Percentiles rank a stretch among this genome's conserved stretches.
phyloP scores from a whole-genome alignment of 1,140 invertebrate species.

The Polypedilum pembai region DNA sequence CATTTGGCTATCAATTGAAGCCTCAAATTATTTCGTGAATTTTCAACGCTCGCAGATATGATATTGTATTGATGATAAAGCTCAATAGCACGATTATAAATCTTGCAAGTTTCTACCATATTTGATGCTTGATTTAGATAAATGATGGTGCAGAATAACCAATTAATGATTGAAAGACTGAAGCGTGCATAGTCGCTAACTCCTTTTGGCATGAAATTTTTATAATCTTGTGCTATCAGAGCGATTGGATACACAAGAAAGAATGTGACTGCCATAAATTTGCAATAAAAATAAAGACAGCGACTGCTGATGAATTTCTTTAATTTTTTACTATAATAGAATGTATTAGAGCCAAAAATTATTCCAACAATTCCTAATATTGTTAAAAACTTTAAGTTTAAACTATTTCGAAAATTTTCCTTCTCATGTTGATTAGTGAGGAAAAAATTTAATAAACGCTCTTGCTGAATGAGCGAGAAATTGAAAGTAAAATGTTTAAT shows the following conservation, averaged over 20 bases:
- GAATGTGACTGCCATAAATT: background rate
- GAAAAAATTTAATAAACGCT: background rate
- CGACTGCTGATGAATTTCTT: background rate
- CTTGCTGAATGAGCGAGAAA: background rate
- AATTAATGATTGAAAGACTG: background rate
- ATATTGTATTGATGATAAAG: background rate
- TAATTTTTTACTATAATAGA: background rate
- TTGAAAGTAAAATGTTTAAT: background rate
- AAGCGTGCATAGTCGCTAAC: background rate
- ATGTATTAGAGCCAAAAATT: background rate
- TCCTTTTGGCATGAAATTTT: background rate
- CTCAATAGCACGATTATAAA: background rate
- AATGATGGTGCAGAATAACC: background rate
- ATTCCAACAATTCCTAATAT: background rate
- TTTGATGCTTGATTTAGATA: slow-evolving; percentile 23
- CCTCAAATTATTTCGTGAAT: background rate
- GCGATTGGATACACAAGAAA: background rate
- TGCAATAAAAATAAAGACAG: background rate
- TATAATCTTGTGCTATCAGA: background rate
- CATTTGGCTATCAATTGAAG: background rate
- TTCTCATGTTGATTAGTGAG: background rate
- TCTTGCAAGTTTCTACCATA: background rate
- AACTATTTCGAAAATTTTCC: background rate
- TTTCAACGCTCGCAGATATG: background rate
- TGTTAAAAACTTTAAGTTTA: background rate